These are phyloP conservation scores for Heliconius aoede DNA, from an alignment of 2,888 invertebrate species.

Conservation along the genomic window DNA sequence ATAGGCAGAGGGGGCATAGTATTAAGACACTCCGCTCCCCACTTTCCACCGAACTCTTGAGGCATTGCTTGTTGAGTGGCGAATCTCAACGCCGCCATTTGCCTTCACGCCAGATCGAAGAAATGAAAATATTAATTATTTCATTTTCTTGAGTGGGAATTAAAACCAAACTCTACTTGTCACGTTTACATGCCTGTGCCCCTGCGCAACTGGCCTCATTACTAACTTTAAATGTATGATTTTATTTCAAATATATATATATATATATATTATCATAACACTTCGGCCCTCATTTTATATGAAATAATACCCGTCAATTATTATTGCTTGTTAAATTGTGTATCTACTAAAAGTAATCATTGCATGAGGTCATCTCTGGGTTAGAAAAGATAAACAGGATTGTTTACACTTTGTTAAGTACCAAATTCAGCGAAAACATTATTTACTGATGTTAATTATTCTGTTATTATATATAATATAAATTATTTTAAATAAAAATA, in stretches of 20 bases:
- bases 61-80: too few species aligned
- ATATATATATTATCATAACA: neutral
- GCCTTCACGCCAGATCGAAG: too few species aligned
- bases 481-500: neutral
- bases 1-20: too few species aligned
- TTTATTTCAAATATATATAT: neutral
- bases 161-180: too few species aligned
- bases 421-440: neutral
- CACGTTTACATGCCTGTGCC: too few species aligned
- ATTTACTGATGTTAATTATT: neutral
- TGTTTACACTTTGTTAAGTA: neutral
- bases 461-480: neutral
- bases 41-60: too few species aligned
- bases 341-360: constrained; percentile 10
- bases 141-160: too few species aligned
- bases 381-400: constrained; percentile 21
- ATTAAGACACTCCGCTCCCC: too few species aligned
- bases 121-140: too few species aligned
- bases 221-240: neutral
- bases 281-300: neutral
- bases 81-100: too few species aligned
- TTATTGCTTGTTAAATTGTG: neutral
- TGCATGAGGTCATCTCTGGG: constrained; percentile 22
- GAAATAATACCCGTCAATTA: neutral
- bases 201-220: neutral